Percentiles rank a stretch among this genome's conserved stretches.
Conservation (phyloP, 2,888 invertebrate genomes). For the Pachydiplax longipennis region DNA sequence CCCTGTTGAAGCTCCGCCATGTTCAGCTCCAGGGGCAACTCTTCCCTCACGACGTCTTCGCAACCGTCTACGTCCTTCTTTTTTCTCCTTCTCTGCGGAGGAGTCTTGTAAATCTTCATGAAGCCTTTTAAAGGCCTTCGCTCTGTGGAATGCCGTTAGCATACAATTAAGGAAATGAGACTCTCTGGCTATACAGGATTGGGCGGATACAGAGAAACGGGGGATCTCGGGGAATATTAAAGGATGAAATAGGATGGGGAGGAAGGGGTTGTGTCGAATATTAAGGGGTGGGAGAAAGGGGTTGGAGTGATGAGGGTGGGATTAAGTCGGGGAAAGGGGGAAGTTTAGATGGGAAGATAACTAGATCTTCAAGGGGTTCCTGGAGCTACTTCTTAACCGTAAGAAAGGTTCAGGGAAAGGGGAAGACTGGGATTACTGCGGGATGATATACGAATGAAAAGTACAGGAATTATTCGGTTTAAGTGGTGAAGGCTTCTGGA, state of each 20-base stretch:
- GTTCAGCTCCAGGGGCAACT: conserved; percentile 49
- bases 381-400: conserved; percentile 3
- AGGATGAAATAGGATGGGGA: background rate
- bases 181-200: background rate
- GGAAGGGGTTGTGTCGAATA: background rate
- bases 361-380: conserved; percentile 9
- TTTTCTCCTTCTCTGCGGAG: conserved; percentile 61
- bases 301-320: background rate
- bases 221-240: background rate
- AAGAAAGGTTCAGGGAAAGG: background rate
- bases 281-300: background rate
- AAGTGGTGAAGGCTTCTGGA: background rate
- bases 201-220: background rate
- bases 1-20: conserved; percentile 46
- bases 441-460: too few species aligned
- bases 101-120: conserved; percentile 66
- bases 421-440: background rate
- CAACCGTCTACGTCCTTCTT: conserved; percentile 61
- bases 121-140: conserved; percentile 62
- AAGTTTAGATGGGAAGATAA: background rate
- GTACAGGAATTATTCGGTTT: background rate
- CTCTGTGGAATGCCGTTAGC: conserved; percentile 56
- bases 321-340: background rate
- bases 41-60: conserved; percentile 53
- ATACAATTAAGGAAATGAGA: conserved; percentile 37